A percentile compares a stretch with the other conserved stretches of the same genome.
These are phyloP conservation scores for Heliconius cydno DNA, from an alignment of 2,888 invertebrate species.

Conservation along the genomic window DNA sequence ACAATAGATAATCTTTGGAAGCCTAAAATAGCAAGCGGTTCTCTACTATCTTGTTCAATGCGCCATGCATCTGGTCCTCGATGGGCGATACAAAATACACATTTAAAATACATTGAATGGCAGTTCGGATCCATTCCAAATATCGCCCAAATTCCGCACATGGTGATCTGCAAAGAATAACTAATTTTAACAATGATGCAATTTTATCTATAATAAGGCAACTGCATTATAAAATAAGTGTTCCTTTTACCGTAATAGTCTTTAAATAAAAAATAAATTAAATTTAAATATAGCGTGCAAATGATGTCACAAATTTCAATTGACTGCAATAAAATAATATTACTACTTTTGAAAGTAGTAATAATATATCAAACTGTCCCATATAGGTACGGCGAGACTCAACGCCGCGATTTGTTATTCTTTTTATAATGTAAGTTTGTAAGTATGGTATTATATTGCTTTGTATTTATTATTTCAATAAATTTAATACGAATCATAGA, in stretches of 20 bases:
- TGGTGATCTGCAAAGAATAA: constrained; percentile 53
- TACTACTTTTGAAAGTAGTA: too few relatives aligned
- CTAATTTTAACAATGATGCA: neutral
- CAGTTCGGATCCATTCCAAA: constrained; percentile 85
- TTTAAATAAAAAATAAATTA: too few relatives aligned
- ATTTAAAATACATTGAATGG: constrained; percentile 82
- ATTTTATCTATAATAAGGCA: neutral
- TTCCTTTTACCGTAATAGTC: neutral
- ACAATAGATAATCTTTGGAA: constrained; percentile 89
- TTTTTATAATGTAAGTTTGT: too few relatives aligned
- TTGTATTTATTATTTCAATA: neutral
- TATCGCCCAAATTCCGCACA: constrained; percentile 92
- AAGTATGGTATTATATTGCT: neutral
- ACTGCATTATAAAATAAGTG: too few relatives aligned
- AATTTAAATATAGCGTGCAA: too few relatives aligned
- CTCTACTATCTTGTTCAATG: constrained; percentile 86
- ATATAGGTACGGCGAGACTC: too few relatives aligned
- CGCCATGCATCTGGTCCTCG: constrained; percentile 91
- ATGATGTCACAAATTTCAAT: too few relatives aligned
- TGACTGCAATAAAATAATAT: too few relatives aligned
- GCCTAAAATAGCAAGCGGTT: constrained; percentile 86
- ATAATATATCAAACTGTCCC: too few relatives aligned
- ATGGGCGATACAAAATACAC: constrained; percentile 86
- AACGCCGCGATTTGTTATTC: neutral
- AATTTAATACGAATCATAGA: neutral